Conservation (phyloP, 1,140 invertebrate species). For the Condylostylus longicornis region DNA sequence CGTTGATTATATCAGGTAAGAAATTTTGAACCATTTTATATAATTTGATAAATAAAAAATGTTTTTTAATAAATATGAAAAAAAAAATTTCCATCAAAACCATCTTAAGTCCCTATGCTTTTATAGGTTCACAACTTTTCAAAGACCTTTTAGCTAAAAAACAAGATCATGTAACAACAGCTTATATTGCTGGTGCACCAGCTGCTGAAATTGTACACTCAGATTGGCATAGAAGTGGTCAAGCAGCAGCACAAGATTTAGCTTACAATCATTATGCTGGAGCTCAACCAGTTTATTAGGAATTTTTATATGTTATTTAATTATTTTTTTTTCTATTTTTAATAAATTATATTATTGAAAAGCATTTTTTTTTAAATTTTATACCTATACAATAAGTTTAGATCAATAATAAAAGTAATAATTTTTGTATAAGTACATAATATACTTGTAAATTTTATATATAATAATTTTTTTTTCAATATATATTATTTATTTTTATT, state of each 20-base stretch:
- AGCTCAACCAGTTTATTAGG: slow-evolving; percentile 17
- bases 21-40: background rate
- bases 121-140: slow-evolving; percentile 27
- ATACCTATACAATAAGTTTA: too few relatives aligned
- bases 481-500: too few relatives aligned
- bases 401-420: too few relatives aligned
- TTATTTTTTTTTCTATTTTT: slow-evolving; percentile 1
- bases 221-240: slow-evolving; percentile 31
- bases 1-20: slow-evolving; percentile 40
- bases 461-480: too few relatives aligned
- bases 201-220: slow-evolving; percentile 31
- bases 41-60: background rate
- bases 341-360: too few relatives aligned
- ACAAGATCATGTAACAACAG: slow-evolving; percentile 32
- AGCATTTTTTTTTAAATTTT: too few relatives aligned
- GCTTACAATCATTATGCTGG: slow-evolving; percentile 31
- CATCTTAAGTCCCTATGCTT: slow-evolving; percentile 1
- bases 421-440: too few relatives aligned
- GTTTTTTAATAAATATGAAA: background rate
- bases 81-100: background rate
- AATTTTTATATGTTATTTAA: background rate
- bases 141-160: slow-evolving; percentile 31
- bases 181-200: slow-evolving; percentile 31
- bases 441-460: too few relatives aligned
- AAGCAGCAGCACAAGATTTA: slow-evolving; percentile 24